These are phyloP conservation scores for Globia sparganii DNA, from an alignment of 2,888 invertebrate genomes.

Conservation along the genomic window DNA sequence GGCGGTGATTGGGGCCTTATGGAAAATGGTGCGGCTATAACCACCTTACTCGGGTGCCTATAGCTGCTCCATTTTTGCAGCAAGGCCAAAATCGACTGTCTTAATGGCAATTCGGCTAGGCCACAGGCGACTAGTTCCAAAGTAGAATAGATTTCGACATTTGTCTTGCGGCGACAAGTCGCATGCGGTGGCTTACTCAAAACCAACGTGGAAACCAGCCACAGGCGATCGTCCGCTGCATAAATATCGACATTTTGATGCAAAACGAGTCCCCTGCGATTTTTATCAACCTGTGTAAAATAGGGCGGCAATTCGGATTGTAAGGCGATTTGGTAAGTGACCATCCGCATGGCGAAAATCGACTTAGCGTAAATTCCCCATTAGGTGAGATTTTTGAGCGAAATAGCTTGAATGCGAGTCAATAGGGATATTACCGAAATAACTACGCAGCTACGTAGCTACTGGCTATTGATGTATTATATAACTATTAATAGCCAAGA, in stretches of 20 bases:
- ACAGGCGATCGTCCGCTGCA: neutral
- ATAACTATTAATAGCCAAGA: neutral
- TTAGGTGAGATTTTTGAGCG: neutral
- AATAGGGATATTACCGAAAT: neutral
- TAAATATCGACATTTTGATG: neutral
- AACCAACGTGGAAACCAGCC: neutral
- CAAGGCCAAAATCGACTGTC: too few species aligned
- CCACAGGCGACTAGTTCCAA: neutral
- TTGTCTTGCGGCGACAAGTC: neutral
- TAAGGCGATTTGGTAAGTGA: neutral
- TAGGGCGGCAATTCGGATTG: neutral
- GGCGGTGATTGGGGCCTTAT: neutral
- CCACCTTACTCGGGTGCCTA: neutral
- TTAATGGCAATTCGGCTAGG: too few species aligned
- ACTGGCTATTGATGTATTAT: too few species aligned
- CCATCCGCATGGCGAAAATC: neutral
- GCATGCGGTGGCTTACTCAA: neutral
- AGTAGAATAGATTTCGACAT: neutral
- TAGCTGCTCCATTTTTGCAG: neutral
- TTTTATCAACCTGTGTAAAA: neutral
- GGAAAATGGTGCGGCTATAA: too few species aligned
- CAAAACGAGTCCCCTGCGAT: neutral
- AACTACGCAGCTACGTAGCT: neutral
- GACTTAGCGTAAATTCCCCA: neutral
- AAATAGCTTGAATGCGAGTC: neutral